Evolutionary conservation across 2,113 vertebrate genomes (phyloP), one percentile per base, ranked within the genome.

Genomic region (Otus sunia): DNA sequence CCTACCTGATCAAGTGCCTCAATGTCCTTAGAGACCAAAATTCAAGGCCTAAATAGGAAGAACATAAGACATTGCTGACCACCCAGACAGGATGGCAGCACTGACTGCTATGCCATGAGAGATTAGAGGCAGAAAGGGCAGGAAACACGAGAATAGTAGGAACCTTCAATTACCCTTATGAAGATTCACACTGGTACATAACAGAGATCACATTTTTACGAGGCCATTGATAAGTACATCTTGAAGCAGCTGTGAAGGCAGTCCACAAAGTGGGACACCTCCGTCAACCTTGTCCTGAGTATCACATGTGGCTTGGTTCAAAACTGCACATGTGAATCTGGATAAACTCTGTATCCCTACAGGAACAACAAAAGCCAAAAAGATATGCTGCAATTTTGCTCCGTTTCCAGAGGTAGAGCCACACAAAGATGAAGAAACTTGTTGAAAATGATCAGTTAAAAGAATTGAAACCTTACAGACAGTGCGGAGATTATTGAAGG

Each of bases 111-210:
- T 63, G 32, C 39, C 26, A 47, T 0, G 1, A 39, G 52, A 91
- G 18, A 74, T 1, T 17, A 60, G 23, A 74, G 23, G 43, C 21
- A 88, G 71, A 83, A 86, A 86, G 36, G 25, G 12, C 52, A 92
- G 60, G 45, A 84, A 77, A 87, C 0, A 13, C 0, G 3, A 71
- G 47, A 87, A n/a, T 0, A 74, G 37, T 30, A 43, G 14, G 12
- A 68, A 43, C 7, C 29, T 90, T 86, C 29, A 41, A 16, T 74
- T 94, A 62, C 27, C 37, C 23, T 59, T 26, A 18, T 9, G 37
- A 39, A 82, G 27, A 88, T 19, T 36, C 53, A 45, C 53, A 19
- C 10, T 67, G 55, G 32, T 50, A 41, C 1, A 0, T 53, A 49
- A 73, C 47, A 84, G 63, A 71, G 25, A 37, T 63, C 55, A 41